These are phyloP conservation scores for Otolemur garnettii DNA, from an alignment of 2,113 vertebrate genomes.

Conservation along the genomic window DNA sequence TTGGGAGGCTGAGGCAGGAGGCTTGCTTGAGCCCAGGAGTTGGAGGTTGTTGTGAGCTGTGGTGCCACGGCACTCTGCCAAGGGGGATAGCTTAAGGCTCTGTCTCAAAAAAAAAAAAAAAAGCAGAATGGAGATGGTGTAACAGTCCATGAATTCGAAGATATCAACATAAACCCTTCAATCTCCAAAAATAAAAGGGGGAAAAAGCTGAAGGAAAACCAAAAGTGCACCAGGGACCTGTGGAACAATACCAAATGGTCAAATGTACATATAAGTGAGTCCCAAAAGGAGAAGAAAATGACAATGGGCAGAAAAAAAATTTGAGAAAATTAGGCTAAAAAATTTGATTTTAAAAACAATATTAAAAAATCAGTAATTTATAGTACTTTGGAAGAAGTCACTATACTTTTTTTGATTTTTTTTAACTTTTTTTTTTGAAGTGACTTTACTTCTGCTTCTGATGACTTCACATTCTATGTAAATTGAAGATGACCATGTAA, in stretches of 20 bases:
- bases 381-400: not conserved
- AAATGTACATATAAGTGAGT: not conserved
- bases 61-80: no score
- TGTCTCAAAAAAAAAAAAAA: no score
- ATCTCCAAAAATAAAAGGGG: constrained; percentile 40
- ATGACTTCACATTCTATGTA: not conserved
- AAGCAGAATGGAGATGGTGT: not conserved
- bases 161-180: not conserved
- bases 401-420: not conserved
- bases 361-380: constrained; percentile 20
- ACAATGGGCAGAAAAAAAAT: not conserved
- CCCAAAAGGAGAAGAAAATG: not conserved
- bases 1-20: no score
- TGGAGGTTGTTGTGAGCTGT: no score
- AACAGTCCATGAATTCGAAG: not conserved
- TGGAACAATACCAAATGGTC: not conserved
- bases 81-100: no score
- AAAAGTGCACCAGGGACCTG: not conserved
- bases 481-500: not conserved
- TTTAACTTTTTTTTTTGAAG: not conserved
- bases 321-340: constrained; percentile 12
- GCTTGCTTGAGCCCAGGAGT: no score
- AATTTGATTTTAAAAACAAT: not conserved
- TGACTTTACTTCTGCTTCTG: not conserved
- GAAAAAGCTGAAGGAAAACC: not conserved